These are phyloP conservation scores for Bimastos eiseni DNA, from an alignment of 2,888 invertebrate species.

Conservation along the genomic window DNA sequence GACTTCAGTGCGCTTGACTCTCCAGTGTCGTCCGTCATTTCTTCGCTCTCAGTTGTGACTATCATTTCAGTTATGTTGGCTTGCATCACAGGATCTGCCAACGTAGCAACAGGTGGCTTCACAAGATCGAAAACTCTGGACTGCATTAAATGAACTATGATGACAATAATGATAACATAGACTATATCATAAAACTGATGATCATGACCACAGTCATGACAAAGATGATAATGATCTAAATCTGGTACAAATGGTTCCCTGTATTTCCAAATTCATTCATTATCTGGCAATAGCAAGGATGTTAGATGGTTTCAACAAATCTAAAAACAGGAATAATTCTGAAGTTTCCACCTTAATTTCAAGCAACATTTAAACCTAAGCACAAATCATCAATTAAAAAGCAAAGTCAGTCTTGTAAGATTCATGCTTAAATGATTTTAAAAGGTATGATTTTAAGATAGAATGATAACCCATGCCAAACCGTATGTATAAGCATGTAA, in stretches of 20 bases:
- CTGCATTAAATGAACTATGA: neutral
- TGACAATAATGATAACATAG: neutral
- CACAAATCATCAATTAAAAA: no score
- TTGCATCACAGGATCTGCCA: neutral
- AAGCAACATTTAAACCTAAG: no score
- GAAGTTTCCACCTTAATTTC: neutral
- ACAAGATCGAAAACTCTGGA: neutral
- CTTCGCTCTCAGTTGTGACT: neutral
- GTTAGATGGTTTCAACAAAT: neutral
- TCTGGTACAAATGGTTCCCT: neutral
- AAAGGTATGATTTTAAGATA: neutral
- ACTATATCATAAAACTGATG: neutral
- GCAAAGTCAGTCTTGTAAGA: no score
- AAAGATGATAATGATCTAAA: neutral
- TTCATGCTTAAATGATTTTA: neutral
- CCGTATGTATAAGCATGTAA: neutral
- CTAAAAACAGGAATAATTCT: neutral
- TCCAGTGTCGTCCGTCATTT: constrained; percentile 25
- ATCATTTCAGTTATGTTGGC: neutral
- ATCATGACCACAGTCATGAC: neutral
- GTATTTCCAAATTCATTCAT: neutral
- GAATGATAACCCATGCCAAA: neutral
- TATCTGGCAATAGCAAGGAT: neutral
- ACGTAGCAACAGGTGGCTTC: neutral
- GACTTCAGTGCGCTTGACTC: constrained; percentile 25